Base-by-base conservation (phyloP, 2,797 vertebrate species). In the Pangasius sanitwongsei region DNA sequence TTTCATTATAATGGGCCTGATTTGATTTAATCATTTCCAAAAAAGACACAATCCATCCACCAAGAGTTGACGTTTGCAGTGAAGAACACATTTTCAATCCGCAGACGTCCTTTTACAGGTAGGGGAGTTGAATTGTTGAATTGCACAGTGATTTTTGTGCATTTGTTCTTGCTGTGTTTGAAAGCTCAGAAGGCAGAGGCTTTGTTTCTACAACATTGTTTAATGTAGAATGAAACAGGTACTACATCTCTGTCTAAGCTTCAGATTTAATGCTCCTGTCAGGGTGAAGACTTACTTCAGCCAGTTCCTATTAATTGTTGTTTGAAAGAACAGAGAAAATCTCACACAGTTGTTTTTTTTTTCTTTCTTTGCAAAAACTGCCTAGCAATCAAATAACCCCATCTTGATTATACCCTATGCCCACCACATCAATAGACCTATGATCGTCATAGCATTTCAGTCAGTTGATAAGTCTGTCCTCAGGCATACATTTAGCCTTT, bases 271-370 rank as follows among this genome's bases (percentile, higher is more conserved):
- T 37, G 16, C 31, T 31, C 2, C 1, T 85, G 80, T 57, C 72
- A 74, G 53, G 44, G 82, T 88, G 72, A 89, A 86, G 44, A 78
- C 55, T 20, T 69, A 28, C 34, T 55, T 65, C 37, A 61, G 77
- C 44, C 77, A 89, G 63, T 83, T 37, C 77, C 37, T 83, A 0
- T 89, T 89, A 88, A 91, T 89, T 89, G 57, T 81, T 87, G 80
- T 75, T 86, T 74, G 77, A 74, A 84, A 84, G 86, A 86, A 74
- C 34, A 59, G 41, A 67, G 55, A 69, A 74, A 34, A 90, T 87
- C 61, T 85, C 53, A 67, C 83, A 78, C 77, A 77, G 48, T 48
- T 77, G 15, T 69, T 69, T 53, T 13, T 53, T 28, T 63, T 69
- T 16, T 16, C 1, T 23, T n/a, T 77, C 25, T 15, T 53, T 25